phyloP scores from a whole-genome alignment of 2,888 invertebrate species.

The Aricia artaxerxes region DNA sequence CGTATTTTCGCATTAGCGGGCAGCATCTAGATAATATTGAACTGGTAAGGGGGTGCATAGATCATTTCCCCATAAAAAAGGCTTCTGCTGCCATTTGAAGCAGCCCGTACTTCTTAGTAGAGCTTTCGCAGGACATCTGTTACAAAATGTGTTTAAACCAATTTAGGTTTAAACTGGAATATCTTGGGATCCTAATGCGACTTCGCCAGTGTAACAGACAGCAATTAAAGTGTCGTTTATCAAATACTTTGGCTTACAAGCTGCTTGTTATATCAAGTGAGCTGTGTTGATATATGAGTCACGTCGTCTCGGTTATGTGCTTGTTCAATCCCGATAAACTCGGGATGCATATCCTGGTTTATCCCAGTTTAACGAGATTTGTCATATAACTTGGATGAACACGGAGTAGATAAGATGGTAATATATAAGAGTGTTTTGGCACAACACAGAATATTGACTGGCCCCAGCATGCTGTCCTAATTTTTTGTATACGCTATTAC shows the following conservation, averaged over 20 bases:
- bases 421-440: background rate
- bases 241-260: background rate
- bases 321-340: background rate
- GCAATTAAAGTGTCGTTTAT: background rate
- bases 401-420: background rate
- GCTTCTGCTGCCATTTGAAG: background rate
- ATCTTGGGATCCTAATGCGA: background rate
- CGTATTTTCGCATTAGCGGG: too few species aligned
- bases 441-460: background rate
- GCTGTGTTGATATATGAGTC: slow-evolving; percentile 6
- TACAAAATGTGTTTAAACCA: background rate
- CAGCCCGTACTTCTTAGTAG: background rate
- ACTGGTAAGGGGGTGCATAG: too few species aligned
- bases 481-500: too few species aligned
- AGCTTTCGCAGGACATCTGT: background rate
- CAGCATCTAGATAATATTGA: too few species aligned
- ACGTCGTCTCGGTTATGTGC: background rate
- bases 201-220: background rate
- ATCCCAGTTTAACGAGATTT: slow-evolving; percentile 2
- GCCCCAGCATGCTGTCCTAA: too few species aligned
- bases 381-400: background rate
- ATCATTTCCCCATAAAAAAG: too few species aligned
- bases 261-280: background rate
- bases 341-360: background rate
- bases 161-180: background rate